Base-by-base conservation (phyloP, 1,140 invertebrate genomes). In the Popillia japonica region DNA sequence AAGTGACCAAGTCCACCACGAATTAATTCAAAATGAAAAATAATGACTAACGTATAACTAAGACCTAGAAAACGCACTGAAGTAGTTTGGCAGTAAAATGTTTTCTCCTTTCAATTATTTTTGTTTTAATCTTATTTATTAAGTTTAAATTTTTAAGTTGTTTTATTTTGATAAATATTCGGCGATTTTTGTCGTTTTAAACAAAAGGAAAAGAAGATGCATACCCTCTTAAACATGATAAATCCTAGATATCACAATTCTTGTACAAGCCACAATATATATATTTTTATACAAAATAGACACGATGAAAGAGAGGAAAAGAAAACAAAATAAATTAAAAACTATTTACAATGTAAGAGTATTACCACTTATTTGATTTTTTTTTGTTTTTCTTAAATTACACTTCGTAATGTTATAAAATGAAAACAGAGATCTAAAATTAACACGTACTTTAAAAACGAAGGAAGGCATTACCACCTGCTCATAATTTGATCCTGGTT, bases 231-330 rank as follows among this genome's bases (percentile, higher is more conserved):
- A 68, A 68, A 68, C 22, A 79, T 17, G 78, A 77, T 82, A 82
- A 80, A 75, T 68, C 75, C 81, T 82, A 82, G 79, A 77, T 82
- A 82, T 82, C 81, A 82, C 81, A 82, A 78, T 82, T 75, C 77
- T 72, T 78, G 77, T 68, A 78, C 77, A 78, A 40, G 72, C 41
- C 77, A 48, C 77, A 48, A 77, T 72, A 78, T 68, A 68, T n/a
- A 6, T 55, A 40, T 34, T 34, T 34, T 77, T 77, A 77, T 22
- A 68, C 17, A 17, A 77, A 64, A 68, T 23, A 34, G 10, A 23
- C 20, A 48, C 44, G n/a, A 17, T 14, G 20, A 77, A 64, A 40
- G 6, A 8, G 14, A 75, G n/a, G 20, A 75, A 8, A 75, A 72
- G 14, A 7, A 34, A 27, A 72, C 6, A 72, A 14, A 72, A 72